Evolutionary conservation across 2,797 vertebrate species (phyloP).

Genomic region (Tarsius wallacei): DNA sequence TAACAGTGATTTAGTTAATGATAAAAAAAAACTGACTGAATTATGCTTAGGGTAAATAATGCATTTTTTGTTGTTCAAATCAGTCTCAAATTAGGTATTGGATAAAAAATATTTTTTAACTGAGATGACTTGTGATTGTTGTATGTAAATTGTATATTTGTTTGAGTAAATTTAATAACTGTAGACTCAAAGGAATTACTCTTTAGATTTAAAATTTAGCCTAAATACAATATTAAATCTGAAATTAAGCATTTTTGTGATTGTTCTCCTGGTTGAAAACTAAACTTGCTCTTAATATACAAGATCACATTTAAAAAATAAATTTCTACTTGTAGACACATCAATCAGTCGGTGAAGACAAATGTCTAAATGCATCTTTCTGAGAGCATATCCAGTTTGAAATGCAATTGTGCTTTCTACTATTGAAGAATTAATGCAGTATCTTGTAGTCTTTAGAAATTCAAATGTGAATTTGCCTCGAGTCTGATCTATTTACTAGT

Average conservation of each 20-base stretch:
- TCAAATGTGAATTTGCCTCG: constrained; percentile 77
- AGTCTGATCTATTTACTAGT: constrained; percentile 74
- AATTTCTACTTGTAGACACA: not conserved
- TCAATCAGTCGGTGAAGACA: constrained; percentile 7
- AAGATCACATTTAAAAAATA: not conserved
- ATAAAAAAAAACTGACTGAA: not conserved
- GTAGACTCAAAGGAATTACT: not conserved
- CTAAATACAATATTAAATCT: not conserved
- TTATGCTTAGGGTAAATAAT: not conserved
- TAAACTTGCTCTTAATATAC: not conserved
- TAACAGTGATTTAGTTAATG: not conserved
- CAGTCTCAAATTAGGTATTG: not conserved
- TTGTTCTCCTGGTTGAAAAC: not conserved
- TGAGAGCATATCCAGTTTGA: constrained; percentile 16
- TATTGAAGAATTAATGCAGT: constrained; percentile 52
- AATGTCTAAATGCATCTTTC: not conserved
- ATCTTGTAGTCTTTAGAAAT: constrained; percentile 62
- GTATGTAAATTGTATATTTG: not conserved
- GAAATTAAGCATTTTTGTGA: constrained; percentile 6
- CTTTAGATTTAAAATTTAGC: not conserved
- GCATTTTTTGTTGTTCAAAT: not conserved
- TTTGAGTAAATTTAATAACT: not conserved
- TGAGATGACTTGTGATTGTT: not conserved
- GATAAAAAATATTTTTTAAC: constrained; percentile 14
- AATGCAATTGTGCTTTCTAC: constrained; percentile 31